These are phyloP conservation scores for Drosophila subsilvestris DNA, from an alignment of 2,888 invertebrate genomes.

Conservation along the genomic window DNA sequence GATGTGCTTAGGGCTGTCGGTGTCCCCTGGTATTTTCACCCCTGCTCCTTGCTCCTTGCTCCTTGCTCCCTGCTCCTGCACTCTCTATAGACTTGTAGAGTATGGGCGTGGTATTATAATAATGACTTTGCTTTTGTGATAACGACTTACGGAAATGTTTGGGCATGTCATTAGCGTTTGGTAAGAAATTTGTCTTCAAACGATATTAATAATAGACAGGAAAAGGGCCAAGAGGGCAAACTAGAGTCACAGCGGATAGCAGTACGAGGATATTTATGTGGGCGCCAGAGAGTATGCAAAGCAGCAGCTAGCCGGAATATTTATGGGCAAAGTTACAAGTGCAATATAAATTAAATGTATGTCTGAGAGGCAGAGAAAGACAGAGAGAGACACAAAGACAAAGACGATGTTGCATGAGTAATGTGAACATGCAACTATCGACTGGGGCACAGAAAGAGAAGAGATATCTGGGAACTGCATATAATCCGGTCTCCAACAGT, in stretches of 20 bases:
- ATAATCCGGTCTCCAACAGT: constrained; percentile 4
- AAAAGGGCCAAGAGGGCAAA: constrained; percentile 6
- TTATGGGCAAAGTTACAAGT: constrained; percentile 72
- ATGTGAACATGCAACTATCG: constrained; percentile 19
- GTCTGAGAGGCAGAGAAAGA: background rate
- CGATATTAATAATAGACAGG: constrained; percentile 68
- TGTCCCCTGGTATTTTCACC: constrained; percentile 2
- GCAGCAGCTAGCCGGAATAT: constrained; percentile 53
- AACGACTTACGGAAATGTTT: constrained; percentile 82
- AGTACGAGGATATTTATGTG: constrained; percentile 58
- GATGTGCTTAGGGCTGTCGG: constrained; percentile 68
- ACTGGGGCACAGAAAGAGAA: background rate
- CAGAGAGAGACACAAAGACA: background rate
- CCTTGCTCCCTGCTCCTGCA: constrained; percentile 11
- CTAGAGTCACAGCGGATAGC: background rate
- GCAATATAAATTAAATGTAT: constrained; percentile 69
- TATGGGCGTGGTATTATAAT: constrained; percentile 69
- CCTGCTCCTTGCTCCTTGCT: background rate
- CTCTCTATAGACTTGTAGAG: constrained; percentile 22
- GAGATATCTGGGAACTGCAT: constrained; percentile 5
- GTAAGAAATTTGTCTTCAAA: constrained; percentile 70
- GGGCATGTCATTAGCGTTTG: constrained; percentile 79
- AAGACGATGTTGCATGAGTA: constrained; percentile 18
- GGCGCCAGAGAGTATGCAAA: constrained; percentile 71
- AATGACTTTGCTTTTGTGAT: constrained; percentile 80